These are phyloP conservation scores for Xanthia togata DNA, from an alignment of 2,888 invertebrate genomes.

Conservation along the genomic window DNA sequence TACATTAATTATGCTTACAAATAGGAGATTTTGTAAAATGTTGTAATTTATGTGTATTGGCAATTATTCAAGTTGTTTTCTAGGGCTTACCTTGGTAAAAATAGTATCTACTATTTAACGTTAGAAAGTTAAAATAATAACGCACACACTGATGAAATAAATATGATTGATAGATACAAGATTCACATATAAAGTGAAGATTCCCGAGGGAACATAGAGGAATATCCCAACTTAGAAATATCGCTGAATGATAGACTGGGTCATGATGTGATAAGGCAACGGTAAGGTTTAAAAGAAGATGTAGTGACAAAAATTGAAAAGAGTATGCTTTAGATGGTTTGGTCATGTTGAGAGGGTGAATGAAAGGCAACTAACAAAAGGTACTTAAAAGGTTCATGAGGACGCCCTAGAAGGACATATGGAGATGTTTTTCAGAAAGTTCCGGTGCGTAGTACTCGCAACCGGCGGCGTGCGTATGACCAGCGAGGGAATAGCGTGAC, in stretches of 20 bases:
- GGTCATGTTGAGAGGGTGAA: neutral
- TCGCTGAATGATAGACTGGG: neutral
- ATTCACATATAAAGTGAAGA: neutral
- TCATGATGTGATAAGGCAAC: neutral
- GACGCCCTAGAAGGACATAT: neutral
- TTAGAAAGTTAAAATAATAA: neutral
- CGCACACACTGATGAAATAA: neutral
- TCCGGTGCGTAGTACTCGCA: neutral
- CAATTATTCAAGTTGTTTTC: slow-evolving; percentile 19
- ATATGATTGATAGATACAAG: neutral
- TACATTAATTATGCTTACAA: slow-evolving; percentile 35
- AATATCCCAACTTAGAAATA: neutral
- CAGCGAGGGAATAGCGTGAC: no score
- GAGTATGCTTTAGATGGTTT: no score
- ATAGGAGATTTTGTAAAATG: slow-evolving; percentile 26
- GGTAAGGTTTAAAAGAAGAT: neutral
- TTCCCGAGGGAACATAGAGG: neutral
- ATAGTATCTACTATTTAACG: neutral
- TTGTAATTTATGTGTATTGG: slow-evolving; percentile 3
- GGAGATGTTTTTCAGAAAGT: neutral
- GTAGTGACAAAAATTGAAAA: neutral
- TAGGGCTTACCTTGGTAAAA: neutral
- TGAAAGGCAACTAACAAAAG: neutral
- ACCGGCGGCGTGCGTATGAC: no score
- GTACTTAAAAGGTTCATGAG: neutral